A percentile compares a stretch with the other conserved stretches of the same genome.
These are phyloP conservation scores for Myopa tessellatipennis DNA, from an alignment of 2,888 invertebrate species.

Conservation along the genomic window DNA sequence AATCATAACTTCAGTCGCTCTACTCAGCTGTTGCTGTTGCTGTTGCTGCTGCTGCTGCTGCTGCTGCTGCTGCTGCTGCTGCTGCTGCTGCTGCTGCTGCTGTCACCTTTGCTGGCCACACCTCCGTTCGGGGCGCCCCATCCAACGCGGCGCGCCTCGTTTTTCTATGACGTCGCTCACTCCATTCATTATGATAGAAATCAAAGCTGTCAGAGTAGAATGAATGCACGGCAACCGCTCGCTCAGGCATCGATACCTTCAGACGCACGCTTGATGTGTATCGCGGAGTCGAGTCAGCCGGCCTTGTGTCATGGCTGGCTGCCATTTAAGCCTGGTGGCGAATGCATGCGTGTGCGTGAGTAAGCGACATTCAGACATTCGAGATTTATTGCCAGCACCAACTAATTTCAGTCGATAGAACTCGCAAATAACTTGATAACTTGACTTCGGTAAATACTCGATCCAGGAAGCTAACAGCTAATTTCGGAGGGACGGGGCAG, in stretches of 20 bases:
- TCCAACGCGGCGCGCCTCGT: not conserved
- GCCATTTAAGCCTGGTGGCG: not conserved
- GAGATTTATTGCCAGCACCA: not conserved
- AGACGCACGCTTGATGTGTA: not conserved
- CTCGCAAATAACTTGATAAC: too few species aligned
- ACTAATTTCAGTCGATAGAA: too few species aligned
- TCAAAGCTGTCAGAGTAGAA: conserved; percentile 55
- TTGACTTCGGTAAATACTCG: too few species aligned
- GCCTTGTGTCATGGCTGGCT: not conserved
- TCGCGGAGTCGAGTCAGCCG: too few species aligned
- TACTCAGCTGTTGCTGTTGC: too few species aligned
- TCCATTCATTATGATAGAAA: conserved; percentile 63
- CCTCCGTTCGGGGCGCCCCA: not conserved
- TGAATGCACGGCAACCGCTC: not conserved
- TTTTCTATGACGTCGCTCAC: not conserved
- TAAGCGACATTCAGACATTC: conserved; percentile 21
- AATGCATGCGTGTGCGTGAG: conserved; percentile 41
- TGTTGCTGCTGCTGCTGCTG: too few species aligned
- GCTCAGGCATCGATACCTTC: too few species aligned
- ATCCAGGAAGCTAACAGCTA: too few species aligned
- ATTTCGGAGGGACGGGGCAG: too few species aligned
- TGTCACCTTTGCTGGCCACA: not conserved
- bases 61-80: too few species aligned
- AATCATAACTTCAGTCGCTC: not conserved
- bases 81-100: not conserved